Percentiles rank a stretch among this genome's conserved stretches.
Evolutionary conservation across 1,140 invertebrate genomes (phyloP).

Genomic region (Bombyx mandarina): DNA sequence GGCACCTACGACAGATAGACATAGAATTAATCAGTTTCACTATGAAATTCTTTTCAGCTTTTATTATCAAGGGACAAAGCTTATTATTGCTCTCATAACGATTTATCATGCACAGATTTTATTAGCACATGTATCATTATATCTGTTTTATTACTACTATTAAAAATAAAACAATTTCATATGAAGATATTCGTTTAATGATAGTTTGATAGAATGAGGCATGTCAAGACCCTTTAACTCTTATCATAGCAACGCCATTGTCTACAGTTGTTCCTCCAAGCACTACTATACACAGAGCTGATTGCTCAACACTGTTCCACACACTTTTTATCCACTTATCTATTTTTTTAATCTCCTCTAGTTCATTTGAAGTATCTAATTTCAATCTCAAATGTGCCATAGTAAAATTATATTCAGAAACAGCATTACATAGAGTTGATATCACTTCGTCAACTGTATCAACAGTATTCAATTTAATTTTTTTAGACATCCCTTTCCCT

Average conservation of each 20-base stretch:
- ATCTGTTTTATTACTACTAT: too few relatives aligned
- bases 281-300: conserved; percentile 47
- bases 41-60: too few relatives aligned
- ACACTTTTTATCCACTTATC: conserved; percentile 76
- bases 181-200: background rate
- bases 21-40: too few relatives aligned
- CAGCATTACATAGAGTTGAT: conserved; percentile 32
- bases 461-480: conserved; percentile 67
- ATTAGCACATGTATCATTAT: too few relatives aligned
- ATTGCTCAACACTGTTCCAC: conserved; percentile 69
- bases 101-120: too few relatives aligned
- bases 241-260: conserved; percentile 57
- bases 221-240: conserved; percentile 26
- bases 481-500: conserved; percentile 64
- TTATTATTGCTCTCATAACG: too few relatives aligned
- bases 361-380: conserved; percentile 24
- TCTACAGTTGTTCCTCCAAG: conserved; percentile 49
- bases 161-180: too few relatives aligned
- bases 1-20: too few relatives aligned
- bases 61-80: too few relatives aligned
- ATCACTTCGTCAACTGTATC: conserved; percentile 61
- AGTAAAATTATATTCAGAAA: conserved; percentile 70
- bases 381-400: conserved; percentile 73
- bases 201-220: background rate
- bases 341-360: conserved; percentile 46